A percentile compares a stretch with the other conserved stretches of the same genome.
Conservation (phyloP, 2,888 invertebrate genomes). For the Leptinotarsa peninsularis region DNA sequence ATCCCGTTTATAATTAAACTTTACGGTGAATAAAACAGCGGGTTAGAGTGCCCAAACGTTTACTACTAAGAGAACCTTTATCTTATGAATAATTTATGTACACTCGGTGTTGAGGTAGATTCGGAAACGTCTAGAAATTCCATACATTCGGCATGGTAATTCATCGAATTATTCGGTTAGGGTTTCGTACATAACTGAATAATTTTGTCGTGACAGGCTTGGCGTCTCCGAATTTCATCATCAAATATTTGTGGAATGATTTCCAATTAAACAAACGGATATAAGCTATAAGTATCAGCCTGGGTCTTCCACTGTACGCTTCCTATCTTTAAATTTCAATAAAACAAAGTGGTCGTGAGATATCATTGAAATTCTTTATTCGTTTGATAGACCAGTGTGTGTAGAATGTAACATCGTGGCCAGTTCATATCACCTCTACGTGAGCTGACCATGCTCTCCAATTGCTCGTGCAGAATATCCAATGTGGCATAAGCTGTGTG, state of each 20-base stretch:
- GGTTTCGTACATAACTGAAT: constrained; percentile 12
- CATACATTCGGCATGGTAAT: constrained; percentile 1
- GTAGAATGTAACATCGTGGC: too few species aligned
- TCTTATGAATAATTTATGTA: constrained; percentile 17
- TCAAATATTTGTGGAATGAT: background rate
- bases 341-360: too few species aligned
- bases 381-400: too few species aligned
- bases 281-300: too few species aligned
- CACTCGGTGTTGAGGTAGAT: background rate
- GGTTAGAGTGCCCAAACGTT: constrained; percentile 47
- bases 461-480: too few species aligned
- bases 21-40: constrained; percentile 42
- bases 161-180: constrained; percentile 1
- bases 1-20: constrained; percentile 43
- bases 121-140: background rate
- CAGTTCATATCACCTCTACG: too few species aligned
- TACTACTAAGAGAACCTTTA: constrained; percentile 25
- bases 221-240: background rate
- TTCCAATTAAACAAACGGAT: background rate
- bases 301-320: too few species aligned
- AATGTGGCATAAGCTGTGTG: too few species aligned
- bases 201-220: background rate
- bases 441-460: too few species aligned
- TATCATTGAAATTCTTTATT: too few species aligned
- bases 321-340: too few species aligned